Base-by-base conservation (phyloP, 2,888 invertebrate species). In the Chaetogeoica ovagalla region DNA sequence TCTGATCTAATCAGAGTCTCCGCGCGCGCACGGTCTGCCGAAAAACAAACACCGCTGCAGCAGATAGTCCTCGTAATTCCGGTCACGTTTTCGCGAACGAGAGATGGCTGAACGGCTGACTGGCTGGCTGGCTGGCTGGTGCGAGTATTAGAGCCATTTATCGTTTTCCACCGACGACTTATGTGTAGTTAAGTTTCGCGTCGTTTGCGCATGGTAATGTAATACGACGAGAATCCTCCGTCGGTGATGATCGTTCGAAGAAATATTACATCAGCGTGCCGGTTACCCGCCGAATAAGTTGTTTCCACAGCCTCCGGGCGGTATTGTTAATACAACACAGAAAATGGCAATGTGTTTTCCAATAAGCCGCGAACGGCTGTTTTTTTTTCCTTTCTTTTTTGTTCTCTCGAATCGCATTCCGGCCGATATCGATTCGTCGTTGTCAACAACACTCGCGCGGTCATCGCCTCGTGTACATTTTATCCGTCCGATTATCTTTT, bases 1-100 rank as follows among this genome's bases (percentile, higher is more conserved):
- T 77, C 77, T 69, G 77, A 77, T 77, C 77, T 77, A 77, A 77
- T 77, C 77, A 77, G 69, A 77, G 77, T 77, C 69, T 30, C 30
- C 30, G 30, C 30, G 30, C 30, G 30, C 69, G 77, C 77, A 77
- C 69, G 68, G 69, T 62, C 77, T 52, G 77, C 69, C 68, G 77
- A 77, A 77, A 69, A 77, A 77, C 77, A 77, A 77, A 77, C 77
- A 77, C 21, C 21, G 62, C 30, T 30, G 69, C 76, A 69, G 15
- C 11, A 69, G 30, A 30, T 30, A 30, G 17, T 52, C n/a, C 37
- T 48, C 48, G 60, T 43, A 30, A 77, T 77, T 77, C 69, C 68
- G 21, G 77, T 77, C 77, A 77, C 77, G 77, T 77, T 60, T 59
- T 30, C 68, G 48, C 11, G 48, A n/a, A 39, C 7, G 60, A 60